Conservation (phyloP, 2,797 vertebrate genomes). For the Gymnothorax javanicus region DNA sequence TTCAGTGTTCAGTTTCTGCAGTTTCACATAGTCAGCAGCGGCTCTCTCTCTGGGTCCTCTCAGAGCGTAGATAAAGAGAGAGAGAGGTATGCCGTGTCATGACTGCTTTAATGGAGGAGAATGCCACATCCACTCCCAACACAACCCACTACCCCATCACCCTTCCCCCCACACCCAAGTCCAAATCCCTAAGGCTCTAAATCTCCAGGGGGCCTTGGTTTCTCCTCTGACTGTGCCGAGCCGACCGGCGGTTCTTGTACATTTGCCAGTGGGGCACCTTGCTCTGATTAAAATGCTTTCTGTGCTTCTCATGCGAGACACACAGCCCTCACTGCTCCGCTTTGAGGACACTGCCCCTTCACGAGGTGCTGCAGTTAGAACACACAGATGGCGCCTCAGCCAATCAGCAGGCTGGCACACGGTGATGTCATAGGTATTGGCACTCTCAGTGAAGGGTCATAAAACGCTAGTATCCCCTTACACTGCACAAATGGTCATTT, state of each 20-base stretch:
- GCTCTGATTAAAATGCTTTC: conserved; percentile 61
- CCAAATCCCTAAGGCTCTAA: neutral
- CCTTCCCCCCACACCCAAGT: neutral
- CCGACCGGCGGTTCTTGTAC: conserved; percentile 8
- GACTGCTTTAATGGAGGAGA: neutral
- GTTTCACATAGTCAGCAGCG: neutral
- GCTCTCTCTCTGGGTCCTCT: neutral
- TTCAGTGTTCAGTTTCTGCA: neutral
- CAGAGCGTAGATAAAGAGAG: neutral
- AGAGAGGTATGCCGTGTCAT: neutral
- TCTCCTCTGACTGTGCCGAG: neutral
- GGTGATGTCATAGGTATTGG: neutral
- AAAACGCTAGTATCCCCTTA: neutral
- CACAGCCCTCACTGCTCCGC: neutral
- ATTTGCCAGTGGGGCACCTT: conserved; percentile 53
- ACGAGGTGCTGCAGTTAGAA: neutral
- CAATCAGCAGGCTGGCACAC: neutral
- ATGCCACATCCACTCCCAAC: neutral
- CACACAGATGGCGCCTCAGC: neutral
- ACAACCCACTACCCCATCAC: neutral
- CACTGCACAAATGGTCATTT: neutral
- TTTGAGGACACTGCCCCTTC: neutral
- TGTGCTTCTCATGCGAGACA: conserved; percentile 51
- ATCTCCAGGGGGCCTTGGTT: neutral
- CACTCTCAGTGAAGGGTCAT: neutral